A percentile compares a stretch with the other conserved stretches of the same genome.
Conservation (phyloP, 2,888 invertebrate species). For the Cryptus viduatorius region DNA sequence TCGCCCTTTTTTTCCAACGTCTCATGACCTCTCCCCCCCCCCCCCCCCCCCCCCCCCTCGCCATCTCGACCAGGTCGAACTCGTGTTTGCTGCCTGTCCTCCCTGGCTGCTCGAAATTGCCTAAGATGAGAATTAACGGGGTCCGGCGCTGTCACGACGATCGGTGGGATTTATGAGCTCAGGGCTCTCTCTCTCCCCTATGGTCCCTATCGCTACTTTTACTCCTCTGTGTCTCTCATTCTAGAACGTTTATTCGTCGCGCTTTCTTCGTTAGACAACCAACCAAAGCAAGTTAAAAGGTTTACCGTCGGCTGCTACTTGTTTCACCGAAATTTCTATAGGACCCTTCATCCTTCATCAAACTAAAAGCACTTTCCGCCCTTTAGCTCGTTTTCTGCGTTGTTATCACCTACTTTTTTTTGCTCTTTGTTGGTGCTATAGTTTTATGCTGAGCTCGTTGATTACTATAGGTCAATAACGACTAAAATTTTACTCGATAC, state of each 20-base stretch:
- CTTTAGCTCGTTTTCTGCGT: background rate
- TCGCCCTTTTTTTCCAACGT: constrained; percentile 32
- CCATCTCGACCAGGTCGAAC: constrained; percentile 12
- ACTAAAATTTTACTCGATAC: background rate
- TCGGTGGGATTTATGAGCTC: constrained; percentile 45
- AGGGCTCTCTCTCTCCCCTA: constrained; percentile 13
- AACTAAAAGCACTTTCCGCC: background rate
- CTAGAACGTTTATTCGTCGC: constrained; percentile 2
- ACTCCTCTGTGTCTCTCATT: constrained; percentile 20
- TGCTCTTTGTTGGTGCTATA: background rate
- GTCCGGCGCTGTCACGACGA: constrained; percentile 36
- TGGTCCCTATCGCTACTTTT: no score
- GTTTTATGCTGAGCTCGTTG: background rate
- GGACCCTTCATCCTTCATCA: background rate
- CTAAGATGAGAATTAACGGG: constrained; percentile 55
- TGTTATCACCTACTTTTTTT: background rate
- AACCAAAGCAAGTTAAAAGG: constrained; percentile 13
- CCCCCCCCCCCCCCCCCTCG: no score
- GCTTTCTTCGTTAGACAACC: constrained; percentile 1
- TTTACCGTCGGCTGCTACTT: background rate
- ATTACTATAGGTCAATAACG: background rate
- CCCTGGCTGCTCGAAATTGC: constrained; percentile 53
- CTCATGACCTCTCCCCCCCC: background rate
- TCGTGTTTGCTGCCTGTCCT: constrained; percentile 28
- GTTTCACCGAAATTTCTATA: background rate